Conservation (phyloP, 2,797 vertebrate species). For the Silurus aristotelis region DNA sequence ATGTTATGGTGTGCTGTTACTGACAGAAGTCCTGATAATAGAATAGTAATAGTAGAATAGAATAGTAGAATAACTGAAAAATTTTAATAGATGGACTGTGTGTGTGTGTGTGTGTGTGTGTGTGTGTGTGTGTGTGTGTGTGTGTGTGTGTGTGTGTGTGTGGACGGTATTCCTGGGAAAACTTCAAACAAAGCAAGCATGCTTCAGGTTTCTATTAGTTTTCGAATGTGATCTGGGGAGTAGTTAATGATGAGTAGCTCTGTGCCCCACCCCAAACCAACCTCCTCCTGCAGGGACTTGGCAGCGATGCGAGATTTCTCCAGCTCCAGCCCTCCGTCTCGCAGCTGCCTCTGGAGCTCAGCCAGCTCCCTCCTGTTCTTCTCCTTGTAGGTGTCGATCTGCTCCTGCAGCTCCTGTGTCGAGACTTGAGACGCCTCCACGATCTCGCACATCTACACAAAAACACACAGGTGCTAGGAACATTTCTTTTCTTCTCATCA, state of each 20-base stretch:
- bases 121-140: neutral
- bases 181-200: neutral
- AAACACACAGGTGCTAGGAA: neutral
- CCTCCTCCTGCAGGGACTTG: slow-evolving; percentile 86
- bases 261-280: slow-evolving; percentile 60
- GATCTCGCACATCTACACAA: slow-evolving; percentile 85
- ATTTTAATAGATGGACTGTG: neutral
- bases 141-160: neutral
- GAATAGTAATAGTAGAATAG: no score
- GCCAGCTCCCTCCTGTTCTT: slow-evolving; percentile 86
- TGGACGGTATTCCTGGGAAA: neutral
- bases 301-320: slow-evolving; percentile 78
- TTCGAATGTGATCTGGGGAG: slow-evolving; percentile 27
- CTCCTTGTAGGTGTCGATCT: slow-evolving; percentile 91
- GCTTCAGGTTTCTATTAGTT: slow-evolving; percentile 9
- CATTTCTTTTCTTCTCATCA: neutral
- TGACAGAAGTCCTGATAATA: neutral
- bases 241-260: slow-evolving; percentile 21
- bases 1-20: neutral
- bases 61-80: neutral
- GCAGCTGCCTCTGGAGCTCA: slow-evolving; percentile 86
- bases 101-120: neutral
- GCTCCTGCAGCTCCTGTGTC: slow-evolving; percentile 87
- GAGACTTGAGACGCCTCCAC: slow-evolving; percentile 84
- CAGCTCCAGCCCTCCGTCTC: slow-evolving; percentile 84